Evolutionary conservation across 2,888 invertebrate species (phyloP).

Genomic region (Pristionchus exspectatus): DNA sequence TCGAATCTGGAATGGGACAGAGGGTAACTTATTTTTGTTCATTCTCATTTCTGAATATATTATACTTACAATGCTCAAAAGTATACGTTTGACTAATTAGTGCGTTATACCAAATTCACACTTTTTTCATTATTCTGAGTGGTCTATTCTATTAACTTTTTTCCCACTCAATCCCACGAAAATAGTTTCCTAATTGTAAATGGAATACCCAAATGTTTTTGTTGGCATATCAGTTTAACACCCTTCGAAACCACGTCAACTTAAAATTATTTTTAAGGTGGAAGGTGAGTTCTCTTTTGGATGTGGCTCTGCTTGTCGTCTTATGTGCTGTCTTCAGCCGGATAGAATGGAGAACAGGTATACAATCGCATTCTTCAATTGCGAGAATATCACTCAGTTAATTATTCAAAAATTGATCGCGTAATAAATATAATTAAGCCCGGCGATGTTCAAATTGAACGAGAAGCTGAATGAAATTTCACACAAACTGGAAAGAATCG

Average conservation of each 20-base stretch:
- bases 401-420: not conserved
- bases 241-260: not conserved
- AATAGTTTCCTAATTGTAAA: no score
- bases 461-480: conserved; percentile 74
- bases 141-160: no score
- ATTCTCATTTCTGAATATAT: not conserved
- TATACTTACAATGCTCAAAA: not conserved
- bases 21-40: not conserved
- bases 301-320: conserved; percentile 73
- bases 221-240: no score
- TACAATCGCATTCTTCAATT: conserved; percentile 57
- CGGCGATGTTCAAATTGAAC: conserved; percentile 66
- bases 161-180: no score
- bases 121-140: no score
- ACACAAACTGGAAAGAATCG: conserved; percentile 75
- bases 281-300: conserved; percentile 72
- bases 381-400: not conserved
- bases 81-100: no score
- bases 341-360: conserved; percentile 58
- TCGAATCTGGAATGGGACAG: conserved; percentile 63
- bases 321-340: conserved; percentile 75
- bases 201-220: no score
- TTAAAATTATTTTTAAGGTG: conserved; percentile 54
- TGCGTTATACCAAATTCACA: no score
- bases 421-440: conserved; percentile 55